Base-by-base conservation (phyloP, 2,113 vertebrate genomes). In the Cheilinus undulatus region DNA sequence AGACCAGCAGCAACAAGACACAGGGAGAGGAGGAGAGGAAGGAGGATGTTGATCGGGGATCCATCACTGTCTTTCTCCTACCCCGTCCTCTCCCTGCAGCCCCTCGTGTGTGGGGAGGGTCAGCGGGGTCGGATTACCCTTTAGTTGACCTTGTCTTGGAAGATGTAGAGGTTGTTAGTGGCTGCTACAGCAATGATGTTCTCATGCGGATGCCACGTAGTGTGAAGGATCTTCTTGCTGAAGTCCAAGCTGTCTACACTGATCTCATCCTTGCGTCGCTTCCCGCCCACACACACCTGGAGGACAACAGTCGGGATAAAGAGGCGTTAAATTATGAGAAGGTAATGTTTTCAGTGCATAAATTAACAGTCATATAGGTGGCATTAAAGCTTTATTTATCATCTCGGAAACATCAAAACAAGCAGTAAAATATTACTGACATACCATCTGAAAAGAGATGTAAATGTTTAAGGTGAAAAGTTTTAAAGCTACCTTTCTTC, bases 71-170 rank as follows among this genome's bases (percentile, higher is more conserved):
- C 51, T 52, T 64, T 72, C 72, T 77, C 86, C 66, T 26, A 40
- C 63, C 58, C 32, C 34, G 30, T 13, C 60, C 70, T 69, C 53
- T 72, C 66, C 66, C 76, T 52, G 64, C 40, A 34, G 38, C 67
- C 74, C 65, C 42, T 74, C 30, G 14, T 27, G 34, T 66, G 34
- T 15, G 4, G 57, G 64, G 69, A 49, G 58, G 76, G 85, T 82
- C 82, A 64, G 60, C 69, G 23, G 51, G 73, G 80, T 57, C 71
- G 38, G 52, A 12, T 19, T 43, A 63, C 73, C 54, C 89, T 83
- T 95, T 97, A 98, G 92, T 98, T 98, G 92, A 98, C 96, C 93
- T 98, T 98, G 95, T 98, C 97, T 92, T 98, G 97, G 92, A 98
- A 98, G 95, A 98, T 98, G 94, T 98, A 98, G 90, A 98, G 95